A percentile compares a stretch with the other conserved stretches of the same genome.
Evolutionary conservation across 2,113 vertebrate species (phyloP).

Genomic region (Psittacula cyanocephala): DNA sequence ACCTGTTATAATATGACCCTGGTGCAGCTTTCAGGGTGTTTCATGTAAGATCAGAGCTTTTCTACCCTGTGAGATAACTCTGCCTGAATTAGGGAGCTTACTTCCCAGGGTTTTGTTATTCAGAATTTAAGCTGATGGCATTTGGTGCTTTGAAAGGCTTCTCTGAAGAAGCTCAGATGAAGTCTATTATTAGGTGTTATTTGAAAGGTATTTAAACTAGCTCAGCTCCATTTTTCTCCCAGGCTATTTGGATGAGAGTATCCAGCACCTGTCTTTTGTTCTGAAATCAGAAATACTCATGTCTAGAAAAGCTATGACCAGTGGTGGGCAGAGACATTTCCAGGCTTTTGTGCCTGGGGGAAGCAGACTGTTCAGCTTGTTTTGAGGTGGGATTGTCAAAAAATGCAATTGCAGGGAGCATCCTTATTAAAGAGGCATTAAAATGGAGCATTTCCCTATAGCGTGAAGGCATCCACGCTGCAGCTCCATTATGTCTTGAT

Average conservation of each 20-base stretch:
- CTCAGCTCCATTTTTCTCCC: background rate
- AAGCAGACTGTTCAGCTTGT: background rate
- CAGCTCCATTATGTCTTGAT: background rate
- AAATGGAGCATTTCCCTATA: background rate
- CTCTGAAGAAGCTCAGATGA: background rate
- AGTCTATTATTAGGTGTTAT: background rate
- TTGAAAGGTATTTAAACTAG: background rate
- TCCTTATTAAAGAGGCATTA: background rate
- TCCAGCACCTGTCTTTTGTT: background rate
- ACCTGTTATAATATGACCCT: background rate
- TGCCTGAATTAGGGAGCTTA: background rate
- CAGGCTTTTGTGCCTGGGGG: background rate
- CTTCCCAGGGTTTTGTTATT: background rate
- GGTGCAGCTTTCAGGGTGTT: background rate
- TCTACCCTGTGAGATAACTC: background rate
- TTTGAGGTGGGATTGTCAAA: background rate
- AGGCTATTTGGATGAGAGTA: background rate
- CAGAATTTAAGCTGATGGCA: background rate
- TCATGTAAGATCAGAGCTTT: background rate
- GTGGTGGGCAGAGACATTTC: rapidly evolving
- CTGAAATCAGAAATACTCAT: background rate
- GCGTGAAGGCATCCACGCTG: background rate
- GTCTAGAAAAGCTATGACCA: background rate
- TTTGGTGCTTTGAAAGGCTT: background rate
- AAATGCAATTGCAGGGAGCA: background rate